Evolutionary conservation across 2,113 vertebrate species (phyloP).

Genomic region (Cynoglossus semilaevis): DNA sequence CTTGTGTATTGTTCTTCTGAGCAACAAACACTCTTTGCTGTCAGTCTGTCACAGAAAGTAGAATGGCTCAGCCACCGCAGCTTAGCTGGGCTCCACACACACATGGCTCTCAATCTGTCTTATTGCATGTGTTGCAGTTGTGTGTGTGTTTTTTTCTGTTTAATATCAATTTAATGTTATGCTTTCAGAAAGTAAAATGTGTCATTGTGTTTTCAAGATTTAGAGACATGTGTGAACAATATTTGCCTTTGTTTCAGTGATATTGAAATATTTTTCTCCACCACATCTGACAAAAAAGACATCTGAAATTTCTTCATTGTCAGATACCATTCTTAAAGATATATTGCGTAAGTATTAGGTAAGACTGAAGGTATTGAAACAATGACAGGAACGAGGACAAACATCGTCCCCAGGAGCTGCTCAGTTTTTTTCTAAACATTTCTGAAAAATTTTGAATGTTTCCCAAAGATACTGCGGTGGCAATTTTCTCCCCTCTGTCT

Average conservation of each 20-base stretch:
- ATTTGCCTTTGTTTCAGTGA: too few species aligned
- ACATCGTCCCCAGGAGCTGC: constrained; percentile 4
- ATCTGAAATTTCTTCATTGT: constrained; percentile 5
- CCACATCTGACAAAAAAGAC: not conserved
- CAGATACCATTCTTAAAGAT: constrained; percentile 3
- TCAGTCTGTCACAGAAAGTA: constrained; percentile 63
- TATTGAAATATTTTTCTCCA: too few species aligned
- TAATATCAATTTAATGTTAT: constrained; percentile 5
- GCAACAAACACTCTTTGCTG: constrained; percentile 38
- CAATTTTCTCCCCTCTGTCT: constrained; percentile 44
- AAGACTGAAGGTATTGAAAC: constrained; percentile 13
- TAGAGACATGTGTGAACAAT: too few species aligned
- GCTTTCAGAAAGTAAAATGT: constrained; percentile 1
- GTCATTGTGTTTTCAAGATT: too few species aligned
- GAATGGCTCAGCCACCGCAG: constrained; percentile 63
- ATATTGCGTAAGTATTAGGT: constrained; percentile 32
- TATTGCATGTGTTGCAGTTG: constrained; percentile 55
- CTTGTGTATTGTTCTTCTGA: constrained; percentile 29
- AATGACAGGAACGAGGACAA: constrained; percentile 24
- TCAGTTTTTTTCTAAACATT: constrained; percentile 17
- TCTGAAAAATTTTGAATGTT: constrained; percentile 21
- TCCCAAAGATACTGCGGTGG: constrained; percentile 33
- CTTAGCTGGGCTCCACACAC: constrained; percentile 66
- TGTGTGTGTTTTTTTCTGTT: constrained; percentile 34
- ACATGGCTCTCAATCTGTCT: constrained; percentile 66